Evolutionary conservation across 1,140 invertebrate species (phyloP).

Genomic region (Trachymyrmex cornetzi): DNA sequence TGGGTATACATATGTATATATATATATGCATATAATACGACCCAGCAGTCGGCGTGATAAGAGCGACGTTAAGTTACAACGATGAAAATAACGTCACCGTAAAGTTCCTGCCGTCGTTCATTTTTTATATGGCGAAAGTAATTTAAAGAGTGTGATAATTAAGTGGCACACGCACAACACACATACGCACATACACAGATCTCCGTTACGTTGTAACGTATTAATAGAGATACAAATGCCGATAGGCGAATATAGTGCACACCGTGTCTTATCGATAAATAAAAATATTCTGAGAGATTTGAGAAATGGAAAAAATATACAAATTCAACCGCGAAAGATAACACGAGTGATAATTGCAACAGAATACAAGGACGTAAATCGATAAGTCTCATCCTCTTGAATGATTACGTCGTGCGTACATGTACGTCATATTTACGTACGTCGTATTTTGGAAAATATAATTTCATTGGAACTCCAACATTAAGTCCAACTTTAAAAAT

Average conservation of each 20-base stretch:
- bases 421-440: neutral
- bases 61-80: constrained; percentile 68
- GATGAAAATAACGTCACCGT: constrained; percentile 58
- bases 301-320: constrained; percentile 15
- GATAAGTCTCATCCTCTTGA: constrained; percentile 8
- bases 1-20: neutral
- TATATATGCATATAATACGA: neutral
- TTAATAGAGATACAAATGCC: constrained; percentile 38
- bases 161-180: neutral
- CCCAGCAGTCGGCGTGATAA: constrained; percentile 62
- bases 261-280: constrained; percentile 28
- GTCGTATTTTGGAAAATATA: constrained; percentile 11
- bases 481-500: constrained; percentile 7
- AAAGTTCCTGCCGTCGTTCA: constrained; percentile 14
- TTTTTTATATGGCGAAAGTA: constrained; percentile 11
- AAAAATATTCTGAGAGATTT: neutral
- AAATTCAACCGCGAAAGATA: neutral
- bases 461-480: neutral
- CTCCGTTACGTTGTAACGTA: constrained; percentile 35
- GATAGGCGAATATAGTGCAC: neutral
- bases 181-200: too few relatives aligned
- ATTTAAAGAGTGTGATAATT: constrained; percentile 49
- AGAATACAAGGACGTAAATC: neutral
- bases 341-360: neutral
- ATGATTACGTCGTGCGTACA: neutral